Conservation (phyloP, 2,888 invertebrate species). For the Odiellus spinosus region DNA sequence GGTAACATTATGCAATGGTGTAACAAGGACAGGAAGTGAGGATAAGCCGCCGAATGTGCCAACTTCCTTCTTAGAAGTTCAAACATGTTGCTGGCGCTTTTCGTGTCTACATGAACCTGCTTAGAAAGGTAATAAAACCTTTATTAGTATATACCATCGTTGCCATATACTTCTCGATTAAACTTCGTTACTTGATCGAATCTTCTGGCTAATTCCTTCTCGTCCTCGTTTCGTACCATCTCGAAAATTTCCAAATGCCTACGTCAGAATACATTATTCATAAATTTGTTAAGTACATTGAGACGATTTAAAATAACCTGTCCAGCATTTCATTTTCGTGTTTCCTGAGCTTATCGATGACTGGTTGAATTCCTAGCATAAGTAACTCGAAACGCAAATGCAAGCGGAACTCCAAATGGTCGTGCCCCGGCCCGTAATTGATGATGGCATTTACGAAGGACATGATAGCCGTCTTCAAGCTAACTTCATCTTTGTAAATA, state of each 20-base stretch:
- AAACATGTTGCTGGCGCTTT: conserved; percentile 84
- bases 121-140: conserved; percentile 14
- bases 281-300: conserved; percentile 1
- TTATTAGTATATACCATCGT: not conserved
- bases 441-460: conserved; percentile 92
- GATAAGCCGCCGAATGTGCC: conserved; percentile 80
- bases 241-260: conserved; percentile 97
- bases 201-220: conserved; percentile 74
- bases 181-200: conserved; percentile 49
- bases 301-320: conserved; percentile 31
- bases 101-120: conserved; percentile 74
- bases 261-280: conserved; percentile 9
- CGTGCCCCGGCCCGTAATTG: conserved; percentile 86
- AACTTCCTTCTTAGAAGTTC: conserved; percentile 72
- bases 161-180: not conserved
- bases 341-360: conserved; percentile 77
- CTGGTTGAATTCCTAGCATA: conserved; percentile 90
- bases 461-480: conserved; percentile 91
- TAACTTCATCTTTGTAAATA: conserved; percentile 78
- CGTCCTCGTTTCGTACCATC: conserved; percentile 93
- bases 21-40: conserved; percentile 74
- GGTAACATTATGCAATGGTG: conserved; percentile 58
- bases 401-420: conserved; percentile 72
- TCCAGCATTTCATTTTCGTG: conserved; percentile 88
- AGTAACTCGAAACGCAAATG: conserved; percentile 90